Base-by-base conservation (phyloP, 2,797 vertebrate species). In the Oreochromis mossambicus region DNA sequence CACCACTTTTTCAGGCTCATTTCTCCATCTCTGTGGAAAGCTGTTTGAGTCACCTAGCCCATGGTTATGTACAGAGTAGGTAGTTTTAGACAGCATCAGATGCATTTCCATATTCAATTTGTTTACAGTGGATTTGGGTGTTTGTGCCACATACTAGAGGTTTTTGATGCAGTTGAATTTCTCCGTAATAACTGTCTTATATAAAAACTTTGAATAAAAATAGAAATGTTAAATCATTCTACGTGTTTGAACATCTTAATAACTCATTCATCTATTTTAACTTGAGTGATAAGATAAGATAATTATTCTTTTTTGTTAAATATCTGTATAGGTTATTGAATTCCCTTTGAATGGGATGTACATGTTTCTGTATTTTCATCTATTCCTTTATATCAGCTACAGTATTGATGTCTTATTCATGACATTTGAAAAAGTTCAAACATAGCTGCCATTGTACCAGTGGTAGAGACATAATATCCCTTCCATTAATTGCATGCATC, bases 401-500 rank as follows among this genome's bases (percentile, higher is more conserved):
- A 52, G 43, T 68, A 34, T 63, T 61, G 34, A 8, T 61, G 8
- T 9, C 14, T 48, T 75, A 76, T 24, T 87, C 14, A 52, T 77
- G 19, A 52, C 50, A 50, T 41, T 61, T 46, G 24, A 70, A 70
- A 26, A 66, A 79, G 73, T 66, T 82, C 34, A 87, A 54, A 61
- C 9, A 41, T 75, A 81, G 43, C 7, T 26, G 12, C 68, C 48
- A 11, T 41, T 56, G 21, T 50, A 52, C 41, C 50, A 32, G 38
- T 10, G 63, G 7, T 24, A 8, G 76, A 77, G 29, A 36, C 36
- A 36, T 54, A 56, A 15, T 80, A 54, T 86, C 77, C 56, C 48
- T 58, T 75, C 70, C 77, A 86, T 87, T 81, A 21, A 77, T 88
- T 76, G 46, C 61, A 87, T 77, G 58, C 61, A 75, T 68, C 41